A percentile compares a stretch with the other conserved stretches of the same genome.
phyloP scores from a whole-genome alignment of 2,113 vertebrate genomes.

The Erythrocercus mccallii region DNA sequence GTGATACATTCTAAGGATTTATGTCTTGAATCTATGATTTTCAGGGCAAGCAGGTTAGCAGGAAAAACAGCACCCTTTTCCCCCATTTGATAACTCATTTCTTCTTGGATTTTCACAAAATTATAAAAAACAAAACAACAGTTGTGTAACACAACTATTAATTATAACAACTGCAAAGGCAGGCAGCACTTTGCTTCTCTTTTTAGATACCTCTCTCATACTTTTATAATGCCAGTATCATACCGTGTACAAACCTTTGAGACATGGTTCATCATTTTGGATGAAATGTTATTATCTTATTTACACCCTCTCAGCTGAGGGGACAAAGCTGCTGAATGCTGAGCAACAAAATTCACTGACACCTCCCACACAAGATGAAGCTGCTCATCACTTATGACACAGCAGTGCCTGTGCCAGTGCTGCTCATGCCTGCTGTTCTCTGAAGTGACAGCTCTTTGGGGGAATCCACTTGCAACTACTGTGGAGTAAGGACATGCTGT shows the following conservation, averaged over 20 bases:
- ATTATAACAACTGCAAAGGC: background rate
- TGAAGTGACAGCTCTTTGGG: background rate
- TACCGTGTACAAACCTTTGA: background rate
- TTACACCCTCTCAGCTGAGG: background rate
- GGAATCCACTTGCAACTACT: background rate
- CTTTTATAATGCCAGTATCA: background rate
- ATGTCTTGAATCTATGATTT: constrained; percentile 70
- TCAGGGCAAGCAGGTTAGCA: constrained; percentile 62
- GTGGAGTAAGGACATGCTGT: background rate
- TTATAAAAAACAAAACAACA: background rate
- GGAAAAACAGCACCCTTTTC: background rate
- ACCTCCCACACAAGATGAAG: background rate
- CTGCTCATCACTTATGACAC: background rate
- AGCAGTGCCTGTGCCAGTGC: background rate
- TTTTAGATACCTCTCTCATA: background rate
- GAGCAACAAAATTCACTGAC: background rate
- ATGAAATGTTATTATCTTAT: background rate
- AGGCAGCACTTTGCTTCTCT: background rate
- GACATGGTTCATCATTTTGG: background rate
- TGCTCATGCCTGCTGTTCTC: background rate
- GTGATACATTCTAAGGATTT: constrained; percentile 56
- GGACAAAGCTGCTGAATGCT: background rate
- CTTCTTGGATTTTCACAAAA: background rate
- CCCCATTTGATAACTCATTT: background rate
- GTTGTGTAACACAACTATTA: background rate